A percentile compares a stretch with the other conserved stretches of the same genome.
Conservation (phyloP, 1,140 invertebrate species). For the Drosophila pandora region DNA sequence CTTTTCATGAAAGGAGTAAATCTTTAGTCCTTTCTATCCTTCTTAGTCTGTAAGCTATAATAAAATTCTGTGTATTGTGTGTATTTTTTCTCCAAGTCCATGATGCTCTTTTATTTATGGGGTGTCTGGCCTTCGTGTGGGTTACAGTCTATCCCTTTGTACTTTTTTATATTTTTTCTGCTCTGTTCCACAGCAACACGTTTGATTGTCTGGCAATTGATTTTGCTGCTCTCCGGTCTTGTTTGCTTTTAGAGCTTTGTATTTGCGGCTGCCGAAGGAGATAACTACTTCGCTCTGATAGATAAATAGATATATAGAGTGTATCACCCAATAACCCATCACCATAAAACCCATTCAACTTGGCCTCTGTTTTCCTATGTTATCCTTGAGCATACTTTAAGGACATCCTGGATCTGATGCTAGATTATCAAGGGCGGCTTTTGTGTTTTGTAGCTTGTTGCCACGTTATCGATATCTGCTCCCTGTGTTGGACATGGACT, state of each 20-base stretch:
- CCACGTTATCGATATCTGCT: constrained; percentile 50
- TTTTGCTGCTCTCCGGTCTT: constrained; percentile 36
- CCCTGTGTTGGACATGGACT: constrained; percentile 8
- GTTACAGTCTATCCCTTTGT: not conserved
- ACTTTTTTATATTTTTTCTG: constrained; percentile 14
- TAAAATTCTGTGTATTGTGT: too few species aligned
- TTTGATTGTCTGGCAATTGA: constrained; percentile 65
- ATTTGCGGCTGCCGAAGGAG: constrained; percentile 46
- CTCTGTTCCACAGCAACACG: constrained; percentile 19
- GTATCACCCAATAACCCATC: constrained; percentile 1
- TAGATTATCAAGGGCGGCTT: constrained; percentile 10
- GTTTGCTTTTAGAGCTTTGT: constrained; percentile 50
- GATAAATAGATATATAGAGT: constrained; percentile 1
- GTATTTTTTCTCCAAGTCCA: constrained; percentile 4
- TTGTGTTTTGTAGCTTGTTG: constrained; percentile 8
- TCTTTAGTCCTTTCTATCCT: not conserved
- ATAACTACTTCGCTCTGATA: constrained; percentile 11
- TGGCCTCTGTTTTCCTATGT: constrained; percentile 25
- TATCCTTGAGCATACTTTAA: constrained; percentile 26
- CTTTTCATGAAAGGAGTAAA: too few species aligned
- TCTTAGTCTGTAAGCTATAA: not conserved
- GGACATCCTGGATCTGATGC: constrained; percentile 19
- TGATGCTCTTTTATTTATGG: constrained; percentile 47
- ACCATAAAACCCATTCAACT: constrained; percentile 10
- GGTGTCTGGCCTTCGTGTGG: constrained; percentile 26